Percentiles rank a stretch among this genome's conserved stretches.
Evolutionary conservation across 2,888 invertebrate genomes (phyloP).

Genomic region (Parnassius smintheus): DNA sequence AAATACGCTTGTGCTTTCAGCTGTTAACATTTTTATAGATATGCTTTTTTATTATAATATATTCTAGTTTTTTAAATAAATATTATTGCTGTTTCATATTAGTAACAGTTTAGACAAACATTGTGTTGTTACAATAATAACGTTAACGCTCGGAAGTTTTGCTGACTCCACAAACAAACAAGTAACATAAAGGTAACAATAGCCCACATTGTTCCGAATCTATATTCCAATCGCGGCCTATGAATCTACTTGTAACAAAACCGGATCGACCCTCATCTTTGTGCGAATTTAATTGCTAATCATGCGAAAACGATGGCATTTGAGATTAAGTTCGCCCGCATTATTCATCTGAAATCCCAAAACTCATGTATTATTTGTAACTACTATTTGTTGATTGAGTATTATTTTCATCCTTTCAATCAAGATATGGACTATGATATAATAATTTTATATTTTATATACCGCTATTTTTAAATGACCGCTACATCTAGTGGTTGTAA

Average conservation of each 20-base stretch:
- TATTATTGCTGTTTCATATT: not conserved
- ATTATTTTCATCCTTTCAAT: too few species aligned
- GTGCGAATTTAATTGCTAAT: conserved; percentile 34
- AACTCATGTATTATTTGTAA: not conserved
- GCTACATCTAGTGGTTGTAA: too few species aligned
- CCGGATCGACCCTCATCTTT: conserved; percentile 30
- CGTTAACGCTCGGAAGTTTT: conserved; percentile 16
- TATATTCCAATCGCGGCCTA: conserved; percentile 31
- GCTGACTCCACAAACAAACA: conserved; percentile 20
- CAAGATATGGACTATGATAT: too few species aligned
- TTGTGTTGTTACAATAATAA: conserved; percentile 15
- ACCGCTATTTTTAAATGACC: too few species aligned
- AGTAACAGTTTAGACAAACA: conserved; percentile 8
- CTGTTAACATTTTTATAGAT: too few species aligned
- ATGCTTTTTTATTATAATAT: too few species aligned
- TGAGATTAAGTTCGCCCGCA: conserved; percentile 30
- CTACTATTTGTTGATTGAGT: too few species aligned
- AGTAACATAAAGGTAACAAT: conserved; percentile 28
- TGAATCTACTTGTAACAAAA: conserved; percentile 31
- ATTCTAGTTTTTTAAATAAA: not conserved
- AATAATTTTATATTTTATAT: too few species aligned
- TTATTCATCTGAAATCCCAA: conserved; percentile 24
- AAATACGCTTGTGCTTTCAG: too few species aligned
- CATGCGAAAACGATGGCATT: conserved; percentile 31
- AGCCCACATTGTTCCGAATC: conserved; percentile 29